Base-by-base conservation (phyloP, 53 echinoderm and acorn worm species). In the Echinometra lucunter region DNA sequence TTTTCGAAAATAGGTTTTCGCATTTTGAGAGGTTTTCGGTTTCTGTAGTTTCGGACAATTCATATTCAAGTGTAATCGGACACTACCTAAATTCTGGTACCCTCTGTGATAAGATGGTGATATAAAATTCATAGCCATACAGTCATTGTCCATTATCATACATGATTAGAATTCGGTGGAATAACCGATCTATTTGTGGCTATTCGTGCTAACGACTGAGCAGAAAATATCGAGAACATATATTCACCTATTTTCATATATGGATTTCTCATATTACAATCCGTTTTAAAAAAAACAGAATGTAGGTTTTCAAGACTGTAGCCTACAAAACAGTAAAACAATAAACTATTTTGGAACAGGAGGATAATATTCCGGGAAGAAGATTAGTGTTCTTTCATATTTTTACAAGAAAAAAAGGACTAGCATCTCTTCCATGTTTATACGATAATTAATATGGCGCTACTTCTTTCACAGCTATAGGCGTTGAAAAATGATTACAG, bases 1-100 rank as follows among this genome's bases (percentile, higher is more conserved):
- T 44, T 44, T 19, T 23, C 6, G 25, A 85, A 85, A 85, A 47
- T 85, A 37, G 16, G 49, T n/a, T 47, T 30, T 16, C 27, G 85
- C 45, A 49, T 85, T 85, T 44, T 49, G 25, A 85, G 85, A 85
- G 49, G 49, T 42, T 85, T 85, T 16, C 21, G 85, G n/a, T 85
- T 85, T 85, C 85, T 85, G 49, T 49, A 49, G 85, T 85, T 85
- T 85, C 30, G 49, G n/a, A 28, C n/a, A 85, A 85, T 85, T 85
- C 45, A 85, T 85, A 49, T 85, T 85, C 47, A 85, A 85, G 85
- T 85, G 85, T 49, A 49, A 85, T 85, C 85, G 49, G 15, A 85
- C 37, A n/a, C 47, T 45, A n/a, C 42, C 37, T 9, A 85, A 49
- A 37, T 85, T 83, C 49, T 25, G 47, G 25, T 83, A 49, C 47